A percentile compares a stretch with the other conserved stretches of the same genome.
Conservation (phyloP, 2,113 vertebrate species). For the Chaetodon auriga region DNA sequence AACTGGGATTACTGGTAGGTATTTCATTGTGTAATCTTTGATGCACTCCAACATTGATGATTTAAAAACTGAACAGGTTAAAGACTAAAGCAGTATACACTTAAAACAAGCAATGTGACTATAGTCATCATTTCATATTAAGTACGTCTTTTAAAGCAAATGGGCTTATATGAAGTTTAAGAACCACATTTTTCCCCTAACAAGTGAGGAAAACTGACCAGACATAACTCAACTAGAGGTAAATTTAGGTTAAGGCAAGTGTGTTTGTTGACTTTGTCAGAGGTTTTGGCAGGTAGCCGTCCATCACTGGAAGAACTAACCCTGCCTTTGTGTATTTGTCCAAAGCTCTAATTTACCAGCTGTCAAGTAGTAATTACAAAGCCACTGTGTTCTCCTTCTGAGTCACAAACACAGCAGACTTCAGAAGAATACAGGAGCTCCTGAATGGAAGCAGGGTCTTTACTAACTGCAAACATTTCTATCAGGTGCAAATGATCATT, state of each 20-base stretch:
- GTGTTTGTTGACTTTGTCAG: conserved; percentile 18
- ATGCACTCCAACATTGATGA: not conserved
- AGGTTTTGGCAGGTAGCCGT: conserved; percentile 27
- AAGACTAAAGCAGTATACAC: not conserved
- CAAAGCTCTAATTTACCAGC: conserved; percentile 28
- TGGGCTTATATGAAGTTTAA: not conserved
- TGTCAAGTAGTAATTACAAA: conserved; percentile 31
- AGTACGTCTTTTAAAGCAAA: not conserved
- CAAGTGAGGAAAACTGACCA: not conserved
- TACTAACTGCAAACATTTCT: not conserved
- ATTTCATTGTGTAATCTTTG: not conserved
- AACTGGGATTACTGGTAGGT: not conserved
- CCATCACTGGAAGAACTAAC: conserved; percentile 1
- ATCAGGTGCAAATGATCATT: not conserved
- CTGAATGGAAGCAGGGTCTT: not conserved
- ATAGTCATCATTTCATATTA: not conserved
- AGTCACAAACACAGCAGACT: conserved; percentile 22
- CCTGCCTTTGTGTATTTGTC: conserved; percentile 19
- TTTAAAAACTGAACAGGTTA: not conserved
- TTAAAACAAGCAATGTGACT: not conserved
- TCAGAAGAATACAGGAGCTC: not conserved
- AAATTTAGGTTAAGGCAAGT: not conserved
- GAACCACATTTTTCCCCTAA: not conserved
- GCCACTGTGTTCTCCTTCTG: conserved; percentile 11
- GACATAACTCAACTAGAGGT: not conserved